Evolutionary conservation across 1,140 invertebrate genomes (phyloP).

Genomic region (Trichonephila clavipes): DNA sequence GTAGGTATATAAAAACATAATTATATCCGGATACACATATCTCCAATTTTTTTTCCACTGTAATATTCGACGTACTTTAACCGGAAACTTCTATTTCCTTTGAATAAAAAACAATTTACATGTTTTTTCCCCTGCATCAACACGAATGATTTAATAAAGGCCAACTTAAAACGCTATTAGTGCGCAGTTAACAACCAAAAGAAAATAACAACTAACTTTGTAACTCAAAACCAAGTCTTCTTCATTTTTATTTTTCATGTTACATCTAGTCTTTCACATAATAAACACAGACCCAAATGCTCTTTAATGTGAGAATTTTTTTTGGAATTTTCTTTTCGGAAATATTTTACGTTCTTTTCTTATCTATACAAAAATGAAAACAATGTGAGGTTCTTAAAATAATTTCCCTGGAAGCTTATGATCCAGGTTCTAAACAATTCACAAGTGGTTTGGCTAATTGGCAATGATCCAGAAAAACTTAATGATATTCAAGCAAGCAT

Average conservation of each 20-base stretch:
- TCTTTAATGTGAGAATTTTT: not conserved
- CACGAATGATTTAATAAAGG: not conserved
- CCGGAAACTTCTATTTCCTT: too few relatives aligned
- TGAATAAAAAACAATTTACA: too few relatives aligned
- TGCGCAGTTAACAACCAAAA: not conserved
- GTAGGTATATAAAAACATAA: too few relatives aligned
- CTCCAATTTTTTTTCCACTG: too few relatives aligned
- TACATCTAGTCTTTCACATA: not conserved
- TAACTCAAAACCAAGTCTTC: not conserved
- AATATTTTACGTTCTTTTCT: conserved; percentile 19
- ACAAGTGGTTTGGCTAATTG: not conserved
- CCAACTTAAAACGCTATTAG: not conserved
- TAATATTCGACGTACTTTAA: too few relatives aligned
- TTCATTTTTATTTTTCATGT: not conserved
- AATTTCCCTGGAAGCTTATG: not conserved
- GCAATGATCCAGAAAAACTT: conserved; percentile 28
- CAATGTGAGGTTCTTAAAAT: not conserved
- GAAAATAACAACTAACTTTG: not conserved
- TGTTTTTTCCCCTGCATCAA: not conserved
- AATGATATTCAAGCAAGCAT: conserved; percentile 25
- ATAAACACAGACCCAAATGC: not conserved
- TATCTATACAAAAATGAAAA: not conserved
- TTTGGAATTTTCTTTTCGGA: not conserved
- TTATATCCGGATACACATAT: too few relatives aligned
- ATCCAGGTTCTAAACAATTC: not conserved